Evolutionary conservation across 2,797 vertebrate genomes (phyloP), one percentile per base, ranked within the genome.

Genomic region (Microcaecilia unicolor): DNA sequence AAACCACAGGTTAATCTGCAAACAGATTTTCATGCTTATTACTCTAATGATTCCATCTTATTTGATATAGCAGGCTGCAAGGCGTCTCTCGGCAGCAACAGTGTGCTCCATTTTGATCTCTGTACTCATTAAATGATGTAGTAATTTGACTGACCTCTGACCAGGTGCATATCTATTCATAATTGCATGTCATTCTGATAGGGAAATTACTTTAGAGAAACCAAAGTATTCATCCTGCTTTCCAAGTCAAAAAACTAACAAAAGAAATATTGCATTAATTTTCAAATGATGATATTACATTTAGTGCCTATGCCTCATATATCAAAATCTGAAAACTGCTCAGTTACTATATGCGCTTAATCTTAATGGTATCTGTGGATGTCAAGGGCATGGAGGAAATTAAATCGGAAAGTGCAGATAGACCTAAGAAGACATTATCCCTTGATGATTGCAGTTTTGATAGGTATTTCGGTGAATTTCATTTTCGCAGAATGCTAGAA

Each of bases 341-440:
- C 85, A 71, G 85, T 89, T 92, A 93, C 91, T 91, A 76, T 88
- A 85, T 88, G 88, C 81, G 86, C 89, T 95, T 93, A 92, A 95
- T 98, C 95, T 95, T 94, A 95, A 97, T 94, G 92, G 88, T 95
- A 97, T 96, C 91, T 85, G 86, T 90, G 89, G 88, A 93, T 97
- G 93, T 98, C 93, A 98, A 98, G 95, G 95, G 93, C 93, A 95
- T 88, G 92, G 90, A 93, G 91, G 93, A 98, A 98, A 98, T 98
- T 93, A 98, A 98, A 97, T 97, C 92, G 91, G 95, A 96, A 95
- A 96, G 93, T 96, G 91, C 93, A 93, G 92, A 96, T 97, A 94
- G 95, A 98, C 92, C 95, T 95, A 93, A 95, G 93, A 88, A 92
- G 95, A 96, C 96, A 97, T 95, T 97, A 97, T 97, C 93, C 93